Base-by-base conservation (phyloP, 2,888 invertebrate species). In the Coronaproctus castanopsis region DNA sequence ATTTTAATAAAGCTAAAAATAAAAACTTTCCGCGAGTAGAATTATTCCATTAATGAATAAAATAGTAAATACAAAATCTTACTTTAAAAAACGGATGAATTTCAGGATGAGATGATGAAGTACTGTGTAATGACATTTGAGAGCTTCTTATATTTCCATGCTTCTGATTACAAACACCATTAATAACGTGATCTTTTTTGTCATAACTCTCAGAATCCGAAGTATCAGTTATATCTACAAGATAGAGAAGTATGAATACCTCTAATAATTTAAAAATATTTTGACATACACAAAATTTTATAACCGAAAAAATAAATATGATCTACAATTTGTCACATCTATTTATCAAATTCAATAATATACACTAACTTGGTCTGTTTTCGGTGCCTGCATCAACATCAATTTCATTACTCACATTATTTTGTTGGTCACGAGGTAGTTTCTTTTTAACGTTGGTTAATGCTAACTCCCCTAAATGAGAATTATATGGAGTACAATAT, bases 401-500 rank as follows among this genome's bases (percentile, higher is more conserved):
- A 36, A 58, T 58, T 53, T 62, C 62, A 50, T 67, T 65, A 2
- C 61, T 64, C 22, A 59, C 61, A 36, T 36, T 36, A 36, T 36
- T 36, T 36, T 36, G 36, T 56, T 64, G 65, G 65, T 82, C 83
- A 62, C 90, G 74, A 0, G 90, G 90, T 66, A 90, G 74, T 73
- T 91, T 91, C 71, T 91, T 91, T 72, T 90, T 89, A 55, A 82
- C 80, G 66, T 75, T 75, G 64, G 73, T 77, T 66, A 77, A 71
- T 21, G 83, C 83, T 66, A 90, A 73, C 70, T 91, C 90, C 2
- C 81, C 89, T 56, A 82, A 71, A 72, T 80, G 82, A 71, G 81
- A 87, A 62, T 76, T 76, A 67, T 80, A 89, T 0, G 90, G 89
- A 0, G 90, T 87, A 70, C 91, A 91, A 71, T 92, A 93, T 0